A percentile compares a stretch with the other conserved stretches of the same genome.
These are phyloP conservation scores for Galleria mellonella DNA, from an alignment of 1,140 invertebrate species.

Conservation along the genomic window DNA sequence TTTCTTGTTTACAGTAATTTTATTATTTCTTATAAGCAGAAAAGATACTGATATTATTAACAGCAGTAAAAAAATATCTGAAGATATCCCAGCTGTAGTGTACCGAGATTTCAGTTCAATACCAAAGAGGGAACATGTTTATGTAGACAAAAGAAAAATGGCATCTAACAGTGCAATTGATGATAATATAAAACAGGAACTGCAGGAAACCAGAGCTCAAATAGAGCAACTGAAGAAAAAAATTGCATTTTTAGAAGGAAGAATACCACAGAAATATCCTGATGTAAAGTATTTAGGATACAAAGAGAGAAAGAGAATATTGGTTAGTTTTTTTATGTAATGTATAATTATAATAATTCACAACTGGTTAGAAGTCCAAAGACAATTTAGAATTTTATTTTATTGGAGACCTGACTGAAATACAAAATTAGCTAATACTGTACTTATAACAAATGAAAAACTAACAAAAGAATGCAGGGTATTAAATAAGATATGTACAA, in stretches of 20 bases:
- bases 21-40: constrained; percentile 48
- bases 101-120: constrained; percentile 37
- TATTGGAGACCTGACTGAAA: no score
- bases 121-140: constrained; percentile 37
- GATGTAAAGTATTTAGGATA: constrained; percentile 93
- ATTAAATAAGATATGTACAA: no score
- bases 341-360: no score
- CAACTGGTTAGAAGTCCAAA: no score
- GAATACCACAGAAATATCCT: constrained; percentile 89
- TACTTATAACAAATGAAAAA: no score
- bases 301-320: constrained; percentile 91
- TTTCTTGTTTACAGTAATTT: constrained; percentile 41
- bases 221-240: constrained; percentile 83
- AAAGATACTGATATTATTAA: constrained; percentile 33
- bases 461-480: no score
- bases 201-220: constrained; percentile 77
- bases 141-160: constrained; percentile 28
- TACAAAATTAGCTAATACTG: no score
- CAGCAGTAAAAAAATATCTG: constrained; percentile 27
- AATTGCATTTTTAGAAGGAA: constrained; percentile 80
- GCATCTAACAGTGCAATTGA: constrained; percentile 18
- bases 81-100: constrained; percentile 31
- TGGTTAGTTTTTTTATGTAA: constrained; percentile 81
- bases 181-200: constrained; percentile 67
- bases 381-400: no score